phyloP scores from a whole-genome alignment of 2,797 vertebrate species.

The Coluber constrictor region DNA sequence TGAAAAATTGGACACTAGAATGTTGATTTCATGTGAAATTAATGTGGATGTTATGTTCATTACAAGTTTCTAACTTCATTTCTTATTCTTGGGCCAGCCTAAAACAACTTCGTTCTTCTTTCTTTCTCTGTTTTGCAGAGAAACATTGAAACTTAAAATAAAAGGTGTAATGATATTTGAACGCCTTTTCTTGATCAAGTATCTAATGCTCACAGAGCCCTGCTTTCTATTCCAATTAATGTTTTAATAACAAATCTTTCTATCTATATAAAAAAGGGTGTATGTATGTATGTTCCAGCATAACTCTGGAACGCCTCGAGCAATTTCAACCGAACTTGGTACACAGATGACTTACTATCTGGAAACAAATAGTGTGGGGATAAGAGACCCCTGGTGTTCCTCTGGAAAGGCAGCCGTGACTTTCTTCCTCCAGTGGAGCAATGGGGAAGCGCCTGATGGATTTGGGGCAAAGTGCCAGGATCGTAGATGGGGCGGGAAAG shows the following conservation, averaged over 20 bases:
- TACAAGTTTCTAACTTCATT: background rate
- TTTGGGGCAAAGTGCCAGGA: too few relatives aligned
- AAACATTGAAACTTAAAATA: background rate
- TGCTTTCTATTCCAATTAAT: background rate
- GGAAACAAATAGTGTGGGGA: too few relatives aligned
- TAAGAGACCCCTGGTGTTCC: too few relatives aligned
- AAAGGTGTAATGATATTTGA: background rate
- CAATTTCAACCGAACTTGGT: too few relatives aligned
- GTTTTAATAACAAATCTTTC: background rate
- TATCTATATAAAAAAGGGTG: too few relatives aligned
- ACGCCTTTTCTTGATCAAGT: background rate
- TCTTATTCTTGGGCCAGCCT: background rate
- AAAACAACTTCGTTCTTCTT: background rate
- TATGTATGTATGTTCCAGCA: too few relatives aligned
- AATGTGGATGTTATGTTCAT: background rate
- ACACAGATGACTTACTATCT: too few relatives aligned
- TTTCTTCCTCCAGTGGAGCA: too few relatives aligned
- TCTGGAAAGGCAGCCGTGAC: too few relatives aligned
- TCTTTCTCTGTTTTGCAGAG: background rate
- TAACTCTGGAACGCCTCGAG: too few relatives aligned
- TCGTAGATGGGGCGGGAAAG: too few relatives aligned
- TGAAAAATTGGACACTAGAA: background rate
- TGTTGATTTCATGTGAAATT: conserved; percentile 26
- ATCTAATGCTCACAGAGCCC: background rate
- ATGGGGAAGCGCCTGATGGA: too few relatives aligned